Evolutionary conservation across 2,888 invertebrate species (phyloP).

Genomic region (Torymus auratus): DNA sequence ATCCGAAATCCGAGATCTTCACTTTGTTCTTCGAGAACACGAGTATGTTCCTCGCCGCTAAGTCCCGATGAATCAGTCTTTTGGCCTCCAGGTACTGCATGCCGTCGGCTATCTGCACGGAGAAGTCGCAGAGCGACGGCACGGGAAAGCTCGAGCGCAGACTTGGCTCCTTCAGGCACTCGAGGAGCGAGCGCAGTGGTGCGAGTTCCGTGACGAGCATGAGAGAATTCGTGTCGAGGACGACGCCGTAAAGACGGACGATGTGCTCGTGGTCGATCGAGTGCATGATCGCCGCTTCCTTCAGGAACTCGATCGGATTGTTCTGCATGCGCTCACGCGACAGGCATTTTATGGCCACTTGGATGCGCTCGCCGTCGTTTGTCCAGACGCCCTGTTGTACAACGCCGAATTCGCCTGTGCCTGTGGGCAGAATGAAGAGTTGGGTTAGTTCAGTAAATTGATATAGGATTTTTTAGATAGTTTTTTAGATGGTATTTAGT

Average conservation of each 20-base stretch:
- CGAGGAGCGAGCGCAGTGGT: slow-evolving; percentile 93
- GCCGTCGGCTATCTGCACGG: slow-evolving; percentile 96
- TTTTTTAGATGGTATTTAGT: too few relatives aligned
- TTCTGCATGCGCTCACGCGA: slow-evolving; percentile 96
- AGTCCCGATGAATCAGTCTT: slow-evolving; percentile 96
- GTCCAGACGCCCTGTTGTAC: slow-evolving; percentile 99
- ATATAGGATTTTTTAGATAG: too few relatives aligned
- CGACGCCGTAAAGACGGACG: slow-evolving; percentile 97
- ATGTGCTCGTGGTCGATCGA: slow-evolving; percentile 98
- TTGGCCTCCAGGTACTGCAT: slow-evolving; percentile 98
- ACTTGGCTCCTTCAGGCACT: slow-evolving; percentile 96
- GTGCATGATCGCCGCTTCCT: slow-evolving; percentile 99
- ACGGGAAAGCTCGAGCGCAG: slow-evolving; percentile 94
- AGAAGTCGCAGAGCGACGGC: slow-evolving; percentile 94
- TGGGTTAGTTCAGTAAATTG: too few relatives aligned
- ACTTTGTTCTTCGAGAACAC: slow-evolving; percentile 98
- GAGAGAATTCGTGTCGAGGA: slow-evolving; percentile 92
- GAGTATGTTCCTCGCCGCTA: slow-evolving; percentile 97
- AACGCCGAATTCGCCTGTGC: slow-evolving; percentile 98
- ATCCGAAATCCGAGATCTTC: slow-evolving; percentile 98
- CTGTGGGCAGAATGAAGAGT: background rate
- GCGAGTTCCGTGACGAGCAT: slow-evolving; percentile 94
- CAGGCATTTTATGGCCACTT: slow-evolving; percentile 98
- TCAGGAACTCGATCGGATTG: slow-evolving; percentile 96
- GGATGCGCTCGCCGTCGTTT: slow-evolving; percentile 93